A percentile compares a stretch with the other conserved stretches of the same genome.
Evolutionary conservation across 2,797 vertebrate genomes (phyloP).

Genomic region (Tapirus indicus): DNA sequence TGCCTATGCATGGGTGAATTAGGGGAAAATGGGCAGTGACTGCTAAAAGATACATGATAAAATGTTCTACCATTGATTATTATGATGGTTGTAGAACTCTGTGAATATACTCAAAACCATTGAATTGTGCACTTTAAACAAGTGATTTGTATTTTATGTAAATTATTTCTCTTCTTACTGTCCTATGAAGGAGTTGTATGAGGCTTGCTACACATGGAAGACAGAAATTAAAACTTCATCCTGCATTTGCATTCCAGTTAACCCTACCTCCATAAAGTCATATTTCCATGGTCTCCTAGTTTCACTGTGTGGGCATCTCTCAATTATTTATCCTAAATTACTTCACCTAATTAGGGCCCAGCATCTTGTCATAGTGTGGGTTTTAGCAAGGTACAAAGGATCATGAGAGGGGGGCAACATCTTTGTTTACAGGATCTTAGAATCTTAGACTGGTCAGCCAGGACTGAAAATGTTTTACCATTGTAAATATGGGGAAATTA

Average conservation of each 20-base stretch:
- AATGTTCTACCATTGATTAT: not conserved
- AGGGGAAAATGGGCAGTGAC: not conserved
- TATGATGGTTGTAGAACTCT: not conserved
- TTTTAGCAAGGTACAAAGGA: not conserved
- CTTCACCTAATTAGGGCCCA: not conserved
- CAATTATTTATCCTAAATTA: not conserved
- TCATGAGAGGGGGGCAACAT: not conserved
- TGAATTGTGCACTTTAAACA: not conserved
- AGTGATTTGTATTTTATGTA: not conserved
- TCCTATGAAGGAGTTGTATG: not conserved
- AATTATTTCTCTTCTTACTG: not conserved
- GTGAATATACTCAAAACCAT: not conserved
- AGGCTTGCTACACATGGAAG: not conserved
- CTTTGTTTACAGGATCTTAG: not conserved
- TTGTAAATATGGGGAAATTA: not conserved
- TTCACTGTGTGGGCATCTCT: not conserved
- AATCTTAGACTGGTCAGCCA: not conserved
- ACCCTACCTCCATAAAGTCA: not conserved
- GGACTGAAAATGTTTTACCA: not conserved
- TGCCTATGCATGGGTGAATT: not conserved
- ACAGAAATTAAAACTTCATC: not conserved
- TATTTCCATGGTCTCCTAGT: not conserved
- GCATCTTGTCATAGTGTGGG: not conserved
- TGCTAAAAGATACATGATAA: not conserved
- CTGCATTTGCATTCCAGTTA: not conserved